phyloP scores from a whole-genome alignment of 2,113 vertebrate genomes.

The Podarcis cretensis region DNA sequence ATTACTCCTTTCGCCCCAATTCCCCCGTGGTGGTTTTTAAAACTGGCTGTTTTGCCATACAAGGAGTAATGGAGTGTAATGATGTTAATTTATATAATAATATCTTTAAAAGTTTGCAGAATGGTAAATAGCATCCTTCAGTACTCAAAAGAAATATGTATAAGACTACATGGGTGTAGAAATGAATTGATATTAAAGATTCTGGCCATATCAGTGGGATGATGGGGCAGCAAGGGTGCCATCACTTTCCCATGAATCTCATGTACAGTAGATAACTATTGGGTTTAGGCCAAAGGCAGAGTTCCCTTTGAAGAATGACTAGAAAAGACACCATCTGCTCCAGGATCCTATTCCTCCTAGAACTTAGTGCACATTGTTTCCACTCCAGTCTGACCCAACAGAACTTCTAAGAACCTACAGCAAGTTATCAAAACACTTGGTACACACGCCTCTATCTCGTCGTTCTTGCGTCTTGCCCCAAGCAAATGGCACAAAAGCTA shows the following conservation, averaged over 20 bases:
- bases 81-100: too few species aligned
- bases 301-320: background rate
- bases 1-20: background rate
- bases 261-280: background rate
- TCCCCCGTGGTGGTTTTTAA: background rate
- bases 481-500: background rate
- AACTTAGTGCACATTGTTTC: background rate
- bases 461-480: background rate
- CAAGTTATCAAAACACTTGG: background rate
- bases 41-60: too few species aligned
- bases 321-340: background rate
- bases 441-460: background rate
- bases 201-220: background rate
- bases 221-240: background rate
- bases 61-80: too few species aligned
- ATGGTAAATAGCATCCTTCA: too few species aligned
- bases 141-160: too few species aligned
- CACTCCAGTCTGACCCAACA: background rate
- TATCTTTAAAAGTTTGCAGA: too few species aligned
- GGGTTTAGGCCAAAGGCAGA: background rate
- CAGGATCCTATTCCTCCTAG: background rate
- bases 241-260: background rate
- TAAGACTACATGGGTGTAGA: background rate
- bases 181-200: background rate
- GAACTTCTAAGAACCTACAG: background rate